These are phyloP conservation scores for Solenopsis fugax DNA, from an alignment of 1,140 invertebrate genomes.

Conservation along the genomic window DNA sequence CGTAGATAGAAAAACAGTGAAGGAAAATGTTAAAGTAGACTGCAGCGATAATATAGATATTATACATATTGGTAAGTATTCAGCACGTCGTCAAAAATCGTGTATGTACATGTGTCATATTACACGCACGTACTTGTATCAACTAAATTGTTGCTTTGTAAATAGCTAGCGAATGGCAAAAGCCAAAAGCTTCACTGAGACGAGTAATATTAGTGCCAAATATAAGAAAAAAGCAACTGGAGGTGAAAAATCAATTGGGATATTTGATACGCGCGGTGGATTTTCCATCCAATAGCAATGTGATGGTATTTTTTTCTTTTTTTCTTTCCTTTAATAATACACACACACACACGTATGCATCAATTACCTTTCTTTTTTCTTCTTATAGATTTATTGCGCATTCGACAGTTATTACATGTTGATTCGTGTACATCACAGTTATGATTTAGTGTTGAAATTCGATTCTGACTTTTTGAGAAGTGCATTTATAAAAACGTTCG, in stretches of 20 bases:
- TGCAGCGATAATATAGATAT: slow-evolving; percentile 17
- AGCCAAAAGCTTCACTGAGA: slow-evolving; percentile 79
- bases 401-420: slow-evolving; percentile 86
- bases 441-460: slow-evolving; percentile 88
- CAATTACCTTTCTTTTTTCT: not conserved
- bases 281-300: slow-evolving; percentile 66
- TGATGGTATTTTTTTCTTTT: slow-evolving; percentile 53
- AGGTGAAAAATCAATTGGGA: slow-evolving; percentile 80
- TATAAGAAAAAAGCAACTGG: slow-evolving; percentile 72
- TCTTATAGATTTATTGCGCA: slow-evolving; percentile 75
- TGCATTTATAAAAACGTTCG: slow-evolving; percentile 80
- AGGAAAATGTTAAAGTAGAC: slow-evolving; percentile 73
- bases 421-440: slow-evolving; percentile 88
- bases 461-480: slow-evolving; percentile 78
- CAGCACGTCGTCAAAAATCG: not conserved
- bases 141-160: slow-evolving; percentile 49
- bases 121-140: not conserved
- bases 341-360: too few species aligned
- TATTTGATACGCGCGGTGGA: slow-evolving; percentile 82
- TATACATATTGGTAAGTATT: slow-evolving; percentile 44
- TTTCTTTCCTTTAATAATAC: not conserved
- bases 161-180: slow-evolving; percentile 86
- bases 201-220: slow-evolving; percentile 85
- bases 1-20: slow-evolving; percentile 22
- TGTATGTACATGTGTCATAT: too few species aligned